These are phyloP conservation scores for Argyrosomus regius DNA, from an alignment of 2,797 vertebrate species.

Conservation along the genomic window DNA sequence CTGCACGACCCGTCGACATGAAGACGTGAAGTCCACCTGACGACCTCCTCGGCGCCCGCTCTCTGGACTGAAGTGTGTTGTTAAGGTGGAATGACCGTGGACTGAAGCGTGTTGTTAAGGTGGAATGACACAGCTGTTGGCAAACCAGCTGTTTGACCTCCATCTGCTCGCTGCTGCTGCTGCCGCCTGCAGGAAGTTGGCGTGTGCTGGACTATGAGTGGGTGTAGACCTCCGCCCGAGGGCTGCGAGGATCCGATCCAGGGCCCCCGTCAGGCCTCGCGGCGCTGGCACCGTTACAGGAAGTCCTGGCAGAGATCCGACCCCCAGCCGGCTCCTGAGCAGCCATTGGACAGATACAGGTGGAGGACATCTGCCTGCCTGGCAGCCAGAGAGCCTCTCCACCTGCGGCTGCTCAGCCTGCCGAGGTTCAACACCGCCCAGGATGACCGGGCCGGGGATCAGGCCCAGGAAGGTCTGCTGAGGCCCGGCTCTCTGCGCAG, in stretches of 20 bases:
- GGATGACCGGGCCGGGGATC: neutral
- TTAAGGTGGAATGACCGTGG: neutral
- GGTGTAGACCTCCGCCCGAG: neutral
- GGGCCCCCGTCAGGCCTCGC: slow-evolving; percentile 6
- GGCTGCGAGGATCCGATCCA: slow-evolving; percentile 9
- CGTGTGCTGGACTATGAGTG: slow-evolving; percentile 63
- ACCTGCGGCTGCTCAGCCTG: slow-evolving; percentile 41
- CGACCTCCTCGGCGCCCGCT: neutral
- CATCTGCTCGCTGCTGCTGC: slow-evolving; percentile 17
- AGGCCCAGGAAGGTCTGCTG: neutral
- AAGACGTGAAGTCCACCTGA: neutral
- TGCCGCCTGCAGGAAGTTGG: slow-evolving; percentile 28
- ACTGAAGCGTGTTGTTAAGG: neutral
- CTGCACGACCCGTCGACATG: slow-evolving; percentile 8
- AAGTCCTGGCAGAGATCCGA: slow-evolving; percentile 47
- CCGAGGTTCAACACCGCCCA: slow-evolving; percentile 30
- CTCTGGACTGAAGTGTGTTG: neutral
- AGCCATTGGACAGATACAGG: slow-evolving; percentile 62
- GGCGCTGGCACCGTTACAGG: slow-evolving; percentile 52
- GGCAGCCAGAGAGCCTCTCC: neutral
- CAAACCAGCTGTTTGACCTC: slow-evolving; percentile 23
- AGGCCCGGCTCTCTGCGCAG: slow-evolving; percentile 36
- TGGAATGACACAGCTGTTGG: slow-evolving; percentile 14
- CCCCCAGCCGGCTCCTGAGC: slow-evolving; percentile 31
- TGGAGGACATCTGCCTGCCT: slow-evolving; percentile 51